Base-by-base conservation (phyloP, 2,113 vertebrate species). In the Lates calcarifer region DNA sequence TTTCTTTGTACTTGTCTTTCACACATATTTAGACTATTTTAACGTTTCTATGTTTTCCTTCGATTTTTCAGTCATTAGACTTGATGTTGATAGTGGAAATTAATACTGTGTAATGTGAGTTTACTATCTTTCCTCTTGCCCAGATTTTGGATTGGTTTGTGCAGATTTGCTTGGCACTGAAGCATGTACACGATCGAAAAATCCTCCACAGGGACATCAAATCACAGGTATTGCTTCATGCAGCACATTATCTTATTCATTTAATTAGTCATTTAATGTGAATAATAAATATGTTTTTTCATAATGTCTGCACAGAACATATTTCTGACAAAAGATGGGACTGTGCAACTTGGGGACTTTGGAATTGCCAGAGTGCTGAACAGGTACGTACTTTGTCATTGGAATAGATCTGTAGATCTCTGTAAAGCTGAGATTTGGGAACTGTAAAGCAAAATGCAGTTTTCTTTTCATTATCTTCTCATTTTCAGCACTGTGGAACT, bases 151-250 rank as follows among this genome's bases (percentile, higher is more conserved):
- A 99, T 87, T 99, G 98, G 98, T 97, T 99, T 94, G 98, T 98
- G 85, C 98, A 99, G 91, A 98, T 99, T 73, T 99, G 98, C 90
- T 94, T 99, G 92, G 98, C 98, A 3, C 86, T 99, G 58, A 99
- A 99, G 81, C 98, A 99, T 15, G 96, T 99, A 24, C 98, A 99
- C 49, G 97, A 98, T 68, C 94, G 97, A 83, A 99, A 99, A 94
- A 99, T 99, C 92, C 95, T 99, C 81, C 98, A 99, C 92, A 94
- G 98, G 72, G 98, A 99, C 89, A 99, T 99, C 87, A 99, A 99
- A 92, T 99, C 98, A 39, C 98, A 99, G 97, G 98, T 99, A 94
- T 9, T 55, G 0, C 29, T 69, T 49, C 6, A 10, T 20, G 11
- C 10, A 18, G 1, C 6, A 26, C n/a, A 70, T 14, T 0, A 43